Base-by-base conservation (phyloP, 2,888 invertebrate species). In the Andricus quercusramuli region DNA sequence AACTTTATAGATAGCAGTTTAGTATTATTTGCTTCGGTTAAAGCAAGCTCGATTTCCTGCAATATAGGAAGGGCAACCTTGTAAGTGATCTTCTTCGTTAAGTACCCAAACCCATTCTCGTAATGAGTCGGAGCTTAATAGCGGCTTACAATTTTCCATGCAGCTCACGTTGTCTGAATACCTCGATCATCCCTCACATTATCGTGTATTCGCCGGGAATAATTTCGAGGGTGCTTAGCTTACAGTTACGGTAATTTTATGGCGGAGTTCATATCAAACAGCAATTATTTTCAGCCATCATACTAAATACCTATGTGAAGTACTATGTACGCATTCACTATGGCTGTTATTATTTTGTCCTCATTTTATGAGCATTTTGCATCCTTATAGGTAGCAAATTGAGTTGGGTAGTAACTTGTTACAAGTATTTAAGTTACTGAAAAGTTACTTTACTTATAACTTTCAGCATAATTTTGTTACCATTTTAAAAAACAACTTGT, bases 111-210 rank as follows among this genome's bases (percentile, higher is more conserved):
- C 56, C 70, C 70, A 74, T 74, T 74, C 70, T 56, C 25, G 51
- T 74, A 74, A 74, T 74, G 70, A 74, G 51, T 51, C n/a, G 25
- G 70, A 74, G 70, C 70, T 74, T 74, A 74, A 56, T 74, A 20
- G 70, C 25, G 32, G 70, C 70, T 74, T 74, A 74, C 51, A 29
- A 22, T 74, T 74, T 74, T 56, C 70, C 70, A 29, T n/a, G 51
- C 70, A 29, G 20, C 70, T 74, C 51, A 51, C 70, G 70, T 74
- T 74, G 70, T 74, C 70, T 74, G 29, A 51, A 74, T 74, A 74
- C 29, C 70, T 56, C 51, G 56, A 74, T 74, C 70, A 56, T 51
- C 70, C 51, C 20, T 70, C 20, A 74, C 32, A 74, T 51, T 74
- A 74, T 74, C 70, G 51, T 74, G 29, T 56, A 56, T 74, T 74